Evolutionary conservation across 2,888 invertebrate genomes (phyloP).

Genomic region (Podotricha telesiphe): DNA sequence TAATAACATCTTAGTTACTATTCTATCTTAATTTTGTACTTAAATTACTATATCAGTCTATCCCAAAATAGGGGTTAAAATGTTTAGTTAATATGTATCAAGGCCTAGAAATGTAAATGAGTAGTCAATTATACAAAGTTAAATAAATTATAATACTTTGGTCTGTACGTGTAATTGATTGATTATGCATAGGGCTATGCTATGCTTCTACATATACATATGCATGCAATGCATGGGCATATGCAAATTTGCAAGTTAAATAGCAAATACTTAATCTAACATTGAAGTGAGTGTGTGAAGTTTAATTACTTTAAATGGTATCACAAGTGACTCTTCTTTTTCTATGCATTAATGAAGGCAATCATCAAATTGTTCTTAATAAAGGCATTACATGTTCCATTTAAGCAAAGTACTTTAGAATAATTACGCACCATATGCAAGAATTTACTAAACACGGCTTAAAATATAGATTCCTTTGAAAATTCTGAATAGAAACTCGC

Average conservation of each 20-base stretch:
- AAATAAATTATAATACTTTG: not conserved
- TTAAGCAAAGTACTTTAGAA: not conserved
- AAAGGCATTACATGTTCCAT: slow-evolving; percentile 13
- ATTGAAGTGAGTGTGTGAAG: not conserved
- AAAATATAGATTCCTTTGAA: slow-evolving; percentile 1
- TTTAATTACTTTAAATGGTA: slow-evolving; percentile 26
- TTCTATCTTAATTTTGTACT: no score
- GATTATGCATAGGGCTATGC: no score
- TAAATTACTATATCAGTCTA: no score
- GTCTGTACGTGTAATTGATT: not conserved
- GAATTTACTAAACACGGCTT: not conserved
- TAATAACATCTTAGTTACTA: no score
- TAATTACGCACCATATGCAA: not conserved
- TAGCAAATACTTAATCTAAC: not conserved
- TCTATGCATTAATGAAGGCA: slow-evolving; percentile 13
- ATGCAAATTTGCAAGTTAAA: not conserved
- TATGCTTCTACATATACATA: no score
- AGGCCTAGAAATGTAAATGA: no score
- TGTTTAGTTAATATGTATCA: not conserved
- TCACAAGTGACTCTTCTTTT: slow-evolving; percentile 19
- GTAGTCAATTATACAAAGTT: no score
- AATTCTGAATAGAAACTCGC: not conserved
- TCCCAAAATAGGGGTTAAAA: no score
- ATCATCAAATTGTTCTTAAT: slow-evolving; percentile 18
- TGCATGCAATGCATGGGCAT: no score